These are phyloP conservation scores for Anomalospiza imberbis DNA, from an alignment of 2,797 vertebrate species.

Conservation along the genomic window DNA sequence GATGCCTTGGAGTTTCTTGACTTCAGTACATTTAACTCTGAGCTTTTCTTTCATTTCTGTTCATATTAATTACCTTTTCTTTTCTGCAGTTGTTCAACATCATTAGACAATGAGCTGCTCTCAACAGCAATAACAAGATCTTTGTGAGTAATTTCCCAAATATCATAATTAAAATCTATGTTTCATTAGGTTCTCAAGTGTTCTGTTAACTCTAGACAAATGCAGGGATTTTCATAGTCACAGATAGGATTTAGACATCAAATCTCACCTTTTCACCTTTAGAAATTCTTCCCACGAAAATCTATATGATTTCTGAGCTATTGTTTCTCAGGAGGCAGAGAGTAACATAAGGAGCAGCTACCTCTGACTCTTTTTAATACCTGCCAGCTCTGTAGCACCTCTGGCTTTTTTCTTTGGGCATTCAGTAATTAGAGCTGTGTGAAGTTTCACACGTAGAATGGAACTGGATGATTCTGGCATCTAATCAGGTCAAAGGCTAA, in stretches of 20 bases:
- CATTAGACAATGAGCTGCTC: slow-evolving; percentile 10
- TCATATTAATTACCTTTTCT: neutral
- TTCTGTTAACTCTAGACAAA: slow-evolving; percentile 23
- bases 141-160: slow-evolving; percentile 14
- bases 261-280: slow-evolving; percentile 23
- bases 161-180: slow-evolving; percentile 23
- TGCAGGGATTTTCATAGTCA: neutral
- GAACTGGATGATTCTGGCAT: slow-evolving; percentile 41
- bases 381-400: slow-evolving; percentile 25
- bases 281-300: slow-evolving; percentile 1
- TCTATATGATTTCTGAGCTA: slow-evolving; percentile 5
- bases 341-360: slow-evolving; percentile 24
- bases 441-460: slow-evolving; percentile 56
- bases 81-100: neutral
- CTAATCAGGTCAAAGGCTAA: slow-evolving; percentile 64
- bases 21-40: neutral
- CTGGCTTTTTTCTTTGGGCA: slow-evolving; percentile 40
- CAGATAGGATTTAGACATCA: slow-evolving; percentile 14
- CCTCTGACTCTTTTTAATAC: slow-evolving; percentile 14
- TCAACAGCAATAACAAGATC: neutral
- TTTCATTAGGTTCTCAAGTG: slow-evolving; percentile 7
- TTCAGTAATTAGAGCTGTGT: slow-evolving; percentile 48
- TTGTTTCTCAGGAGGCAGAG: neutral
- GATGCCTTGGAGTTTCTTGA: neutral
- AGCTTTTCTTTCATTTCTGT: neutral